Evolutionary conservation across 2,797 vertebrate species (phyloP).

Genomic region (Amblyopsis hoosieri): DNA sequence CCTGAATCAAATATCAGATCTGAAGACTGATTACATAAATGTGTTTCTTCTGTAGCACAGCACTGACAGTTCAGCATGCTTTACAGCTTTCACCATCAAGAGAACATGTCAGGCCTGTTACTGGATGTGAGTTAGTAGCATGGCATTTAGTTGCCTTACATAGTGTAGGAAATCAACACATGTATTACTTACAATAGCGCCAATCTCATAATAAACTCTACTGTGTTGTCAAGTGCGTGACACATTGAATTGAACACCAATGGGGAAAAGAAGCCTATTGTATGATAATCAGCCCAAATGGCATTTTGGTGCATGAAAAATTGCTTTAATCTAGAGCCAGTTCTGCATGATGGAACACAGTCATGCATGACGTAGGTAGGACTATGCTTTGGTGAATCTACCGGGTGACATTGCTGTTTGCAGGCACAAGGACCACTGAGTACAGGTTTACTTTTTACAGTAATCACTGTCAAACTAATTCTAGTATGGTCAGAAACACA

Average conservation of each 20-base stretch:
- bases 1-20: slow-evolving; percentile 26
- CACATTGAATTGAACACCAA: slow-evolving; percentile 39
- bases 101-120: slow-evolving; percentile 35
- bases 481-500: no score
- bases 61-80: slow-evolving; percentile 26
- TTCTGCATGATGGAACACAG: no score
- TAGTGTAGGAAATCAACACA: slow-evolving; percentile 10
- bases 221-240: slow-evolving; percentile 40
- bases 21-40: slow-evolving; percentile 45
- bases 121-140: background rate
- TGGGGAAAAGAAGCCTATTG: slow-evolving; percentile 13
- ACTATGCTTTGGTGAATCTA: no score
- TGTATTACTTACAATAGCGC: slow-evolving; percentile 26
- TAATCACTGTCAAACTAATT: no score
- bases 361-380: no score
- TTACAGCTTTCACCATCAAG: slow-evolving; percentile 46
- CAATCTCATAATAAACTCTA: slow-evolving; percentile 27
- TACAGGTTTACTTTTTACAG: no score
- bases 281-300: no score
- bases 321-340: no score
- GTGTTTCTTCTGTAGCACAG: slow-evolving; percentile 28
- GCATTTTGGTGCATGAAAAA: no score
- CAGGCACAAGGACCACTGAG: no score
- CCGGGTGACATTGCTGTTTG: no score
- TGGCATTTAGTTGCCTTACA: background rate